Percentiles rank a stretch among this genome's conserved stretches.
Conservation (phyloP, 2,888 invertebrate genomes). For the Epiperipatus broadwayi region DNA sequence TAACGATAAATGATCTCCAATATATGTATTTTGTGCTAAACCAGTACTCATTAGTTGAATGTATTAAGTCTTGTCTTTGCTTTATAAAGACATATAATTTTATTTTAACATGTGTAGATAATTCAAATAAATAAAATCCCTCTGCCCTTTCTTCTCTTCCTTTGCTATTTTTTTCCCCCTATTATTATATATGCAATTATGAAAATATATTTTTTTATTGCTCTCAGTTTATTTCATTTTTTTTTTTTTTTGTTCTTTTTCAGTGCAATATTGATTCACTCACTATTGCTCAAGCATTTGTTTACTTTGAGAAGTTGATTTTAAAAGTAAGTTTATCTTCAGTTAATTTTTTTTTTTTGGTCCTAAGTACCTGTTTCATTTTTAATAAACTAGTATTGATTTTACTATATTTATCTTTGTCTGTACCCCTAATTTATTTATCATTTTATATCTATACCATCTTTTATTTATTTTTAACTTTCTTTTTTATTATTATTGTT, state of each 20-base stretch:
- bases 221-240: slow-evolving; percentile 1
- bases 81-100: no score
- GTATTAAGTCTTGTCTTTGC: no score
- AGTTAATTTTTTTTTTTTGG: background rate
- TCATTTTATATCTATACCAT: no score
- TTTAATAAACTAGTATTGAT: slow-evolving; percentile 22
- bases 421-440: slow-evolving; percentile 37
- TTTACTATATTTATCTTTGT: slow-evolving; percentile 6
- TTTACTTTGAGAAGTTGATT: slow-evolving; percentile 94
- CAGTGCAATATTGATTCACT: slow-evolving; percentile 58
- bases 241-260: slow-evolving; percentile 17
- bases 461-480: no score
- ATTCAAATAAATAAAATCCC: no score
- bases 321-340: slow-evolving; percentile 36
- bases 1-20: no score
- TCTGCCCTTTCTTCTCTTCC: no score
- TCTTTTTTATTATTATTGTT: no score
- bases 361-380: background rate
- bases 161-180: background rate
- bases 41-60: no score
- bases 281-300: slow-evolving; percentile 86
- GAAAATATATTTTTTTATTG: background rate
- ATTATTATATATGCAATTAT: no score
- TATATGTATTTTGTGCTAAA: no score
- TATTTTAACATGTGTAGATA: no score